Evolutionary conservation across 2,113 vertebrate genomes (phyloP).

Genomic region (Saimiri boliviensis): DNA sequence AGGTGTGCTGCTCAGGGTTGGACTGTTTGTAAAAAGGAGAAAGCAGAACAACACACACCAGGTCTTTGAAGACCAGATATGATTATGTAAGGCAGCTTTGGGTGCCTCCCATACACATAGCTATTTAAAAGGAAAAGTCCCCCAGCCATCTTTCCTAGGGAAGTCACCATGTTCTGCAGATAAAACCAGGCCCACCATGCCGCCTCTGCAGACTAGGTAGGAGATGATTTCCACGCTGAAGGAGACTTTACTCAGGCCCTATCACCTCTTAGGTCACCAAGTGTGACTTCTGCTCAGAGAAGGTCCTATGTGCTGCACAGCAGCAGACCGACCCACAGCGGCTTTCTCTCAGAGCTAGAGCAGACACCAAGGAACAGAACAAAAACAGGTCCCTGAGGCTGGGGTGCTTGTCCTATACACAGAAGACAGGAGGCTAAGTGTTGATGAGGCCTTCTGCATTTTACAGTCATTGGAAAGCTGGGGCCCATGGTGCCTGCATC

Average conservation of each 20-base stretch:
- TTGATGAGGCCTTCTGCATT: neutral
- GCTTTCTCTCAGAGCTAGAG: neutral
- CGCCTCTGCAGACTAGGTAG: neutral
- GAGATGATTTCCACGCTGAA: neutral
- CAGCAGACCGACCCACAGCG: too few relatives aligned
- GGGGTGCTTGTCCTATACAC: neutral
- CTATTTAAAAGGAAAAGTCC: neutral
- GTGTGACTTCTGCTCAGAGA: neutral
- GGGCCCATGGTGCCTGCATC: neutral
- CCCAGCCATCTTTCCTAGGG: neutral
- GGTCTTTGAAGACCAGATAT: neutral
- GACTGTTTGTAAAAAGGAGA: too few relatives aligned
- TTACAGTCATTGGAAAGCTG: neutral
- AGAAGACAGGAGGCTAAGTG: neutral
- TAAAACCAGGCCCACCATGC: neutral
- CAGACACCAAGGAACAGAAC: too few relatives aligned
- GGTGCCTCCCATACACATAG: neutral
- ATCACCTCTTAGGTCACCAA: neutral
- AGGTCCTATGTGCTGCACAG: rapidly evolving
- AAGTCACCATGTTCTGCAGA: neutral
- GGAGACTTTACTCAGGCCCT: neutral
- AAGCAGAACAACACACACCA: neutral
- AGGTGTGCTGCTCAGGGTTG: neutral
- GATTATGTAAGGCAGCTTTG: neutral
- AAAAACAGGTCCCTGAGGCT: neutral